Evolutionary conservation across 1,140 invertebrate species (phyloP).

Genomic region (Macrobrachium rosenbergii): DNA sequence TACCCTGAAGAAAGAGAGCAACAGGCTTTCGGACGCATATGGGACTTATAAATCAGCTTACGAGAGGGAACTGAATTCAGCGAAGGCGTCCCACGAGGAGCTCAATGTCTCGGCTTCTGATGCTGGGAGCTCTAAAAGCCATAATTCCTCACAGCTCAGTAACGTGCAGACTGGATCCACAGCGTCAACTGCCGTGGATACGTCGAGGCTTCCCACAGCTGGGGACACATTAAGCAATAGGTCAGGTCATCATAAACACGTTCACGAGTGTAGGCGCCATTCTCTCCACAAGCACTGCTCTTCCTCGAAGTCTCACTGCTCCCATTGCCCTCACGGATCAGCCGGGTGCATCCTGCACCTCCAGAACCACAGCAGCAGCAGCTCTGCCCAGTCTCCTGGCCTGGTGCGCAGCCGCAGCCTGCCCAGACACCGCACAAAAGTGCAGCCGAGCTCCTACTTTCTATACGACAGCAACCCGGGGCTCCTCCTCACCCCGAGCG

Average conservation of each 20-base stretch:
- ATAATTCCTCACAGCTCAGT: conserved; percentile 2
- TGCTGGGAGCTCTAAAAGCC: background rate
- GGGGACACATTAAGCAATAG: background rate
- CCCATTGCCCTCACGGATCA: background rate
- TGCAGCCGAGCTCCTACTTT: background rate
- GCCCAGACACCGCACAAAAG: background rate
- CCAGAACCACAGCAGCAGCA: background rate
- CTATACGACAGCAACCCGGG: background rate
- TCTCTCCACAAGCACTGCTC: background rate
- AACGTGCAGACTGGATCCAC: background rate
- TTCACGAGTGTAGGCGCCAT: background rate
- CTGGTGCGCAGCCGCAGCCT: conserved; percentile 1
- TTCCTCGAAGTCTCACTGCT: background rate
- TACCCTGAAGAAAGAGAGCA: background rate
- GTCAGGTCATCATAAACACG: background rate
- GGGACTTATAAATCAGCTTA: background rate
- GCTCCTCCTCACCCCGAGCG: background rate
- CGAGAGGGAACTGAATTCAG: background rate
- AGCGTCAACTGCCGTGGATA: background rate
- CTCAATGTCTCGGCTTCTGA: background rate
- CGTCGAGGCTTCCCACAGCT: background rate
- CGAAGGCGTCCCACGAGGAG: background rate
- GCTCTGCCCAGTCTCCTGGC: background rate
- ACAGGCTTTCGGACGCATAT: background rate
- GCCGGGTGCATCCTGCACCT: background rate